phyloP scores from a whole-genome alignment of 2,113 vertebrate genomes.

The Onychostoma macrolepis region DNA sequence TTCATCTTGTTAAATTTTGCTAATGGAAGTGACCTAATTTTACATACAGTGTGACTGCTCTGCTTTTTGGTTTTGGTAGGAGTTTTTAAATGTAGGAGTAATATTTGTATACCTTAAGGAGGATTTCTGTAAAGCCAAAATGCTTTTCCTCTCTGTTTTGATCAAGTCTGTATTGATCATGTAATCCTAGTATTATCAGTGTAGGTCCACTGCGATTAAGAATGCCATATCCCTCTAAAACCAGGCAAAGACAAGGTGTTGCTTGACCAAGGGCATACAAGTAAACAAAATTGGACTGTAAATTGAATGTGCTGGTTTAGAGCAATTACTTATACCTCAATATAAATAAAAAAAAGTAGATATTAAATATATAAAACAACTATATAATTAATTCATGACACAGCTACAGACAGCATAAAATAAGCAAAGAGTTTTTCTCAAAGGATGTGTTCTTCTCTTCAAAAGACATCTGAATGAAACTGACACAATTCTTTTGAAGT shows the following conservation, averaged over 20 bases:
- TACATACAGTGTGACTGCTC: background rate
- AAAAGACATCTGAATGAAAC: background rate
- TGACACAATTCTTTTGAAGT: background rate
- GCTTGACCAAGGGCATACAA: background rate
- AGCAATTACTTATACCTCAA: background rate
- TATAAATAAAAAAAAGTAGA: no score
- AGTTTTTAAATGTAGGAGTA: background rate
- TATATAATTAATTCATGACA: background rate
- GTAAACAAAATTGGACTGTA: background rate
- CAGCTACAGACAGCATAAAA: background rate
- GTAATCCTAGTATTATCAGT: constrained; percentile 69
- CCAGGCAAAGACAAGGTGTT: constrained; percentile 53
- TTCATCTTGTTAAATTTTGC: background rate
- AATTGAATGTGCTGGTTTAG: background rate
- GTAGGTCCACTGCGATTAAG: constrained; percentile 62
- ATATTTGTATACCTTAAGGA: background rate
- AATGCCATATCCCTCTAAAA: constrained; percentile 45
- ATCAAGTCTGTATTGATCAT: constrained; percentile 61
- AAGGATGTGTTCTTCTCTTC: background rate
- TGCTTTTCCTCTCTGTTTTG: constrained; percentile 6
- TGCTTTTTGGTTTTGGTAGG: background rate
- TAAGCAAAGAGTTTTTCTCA: background rate
- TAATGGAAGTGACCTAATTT: background rate
- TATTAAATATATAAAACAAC: background rate
- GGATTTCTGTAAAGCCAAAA: constrained; percentile 24